Conservation (phyloP, 1,140 invertebrate species). For the Drosophila insularis region DNA sequence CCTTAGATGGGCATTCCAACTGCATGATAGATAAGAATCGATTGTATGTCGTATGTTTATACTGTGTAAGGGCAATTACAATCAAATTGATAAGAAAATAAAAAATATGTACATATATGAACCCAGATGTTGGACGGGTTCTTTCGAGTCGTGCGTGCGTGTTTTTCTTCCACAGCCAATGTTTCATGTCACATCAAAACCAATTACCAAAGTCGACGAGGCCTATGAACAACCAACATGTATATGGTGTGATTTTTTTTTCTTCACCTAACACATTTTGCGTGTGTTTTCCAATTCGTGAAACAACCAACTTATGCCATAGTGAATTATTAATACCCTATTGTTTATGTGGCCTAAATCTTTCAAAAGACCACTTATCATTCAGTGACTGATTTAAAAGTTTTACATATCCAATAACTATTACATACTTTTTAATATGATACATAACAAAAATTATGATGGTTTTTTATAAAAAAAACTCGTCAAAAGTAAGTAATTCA, state of each 20-base stretch:
- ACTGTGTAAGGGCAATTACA: neutral
- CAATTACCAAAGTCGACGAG: slow-evolving; percentile 33
- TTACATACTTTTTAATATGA: too few species aligned
- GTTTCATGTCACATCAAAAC: slow-evolving; percentile 29
- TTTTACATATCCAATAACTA: too few species aligned
- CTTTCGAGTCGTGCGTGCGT: slow-evolving; percentile 5
- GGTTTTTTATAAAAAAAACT: too few species aligned
- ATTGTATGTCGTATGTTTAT: neutral
- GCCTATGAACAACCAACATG: neutral
- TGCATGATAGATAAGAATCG: neutral
- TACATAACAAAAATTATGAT: too few species aligned
- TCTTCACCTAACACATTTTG: slow-evolving; percentile 5
- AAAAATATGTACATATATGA: neutral
- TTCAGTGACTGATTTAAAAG: too few species aligned
- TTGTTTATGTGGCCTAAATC: too few species aligned
- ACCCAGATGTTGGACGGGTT: neutral
- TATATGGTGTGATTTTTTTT: neutral
- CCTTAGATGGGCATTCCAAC: neutral
- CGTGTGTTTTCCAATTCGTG: slow-evolving; percentile 1
- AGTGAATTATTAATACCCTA: neutral
- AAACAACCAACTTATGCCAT: neutral
- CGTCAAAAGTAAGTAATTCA: too few species aligned
- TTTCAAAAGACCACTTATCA: too few species aligned
- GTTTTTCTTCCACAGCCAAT: neutral
- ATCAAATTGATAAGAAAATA: slow-evolving; percentile 6